These are phyloP conservation scores for Tolypeutes matacus DNA, from an alignment of 2,797 vertebrate genomes.

Conservation along the genomic window DNA sequence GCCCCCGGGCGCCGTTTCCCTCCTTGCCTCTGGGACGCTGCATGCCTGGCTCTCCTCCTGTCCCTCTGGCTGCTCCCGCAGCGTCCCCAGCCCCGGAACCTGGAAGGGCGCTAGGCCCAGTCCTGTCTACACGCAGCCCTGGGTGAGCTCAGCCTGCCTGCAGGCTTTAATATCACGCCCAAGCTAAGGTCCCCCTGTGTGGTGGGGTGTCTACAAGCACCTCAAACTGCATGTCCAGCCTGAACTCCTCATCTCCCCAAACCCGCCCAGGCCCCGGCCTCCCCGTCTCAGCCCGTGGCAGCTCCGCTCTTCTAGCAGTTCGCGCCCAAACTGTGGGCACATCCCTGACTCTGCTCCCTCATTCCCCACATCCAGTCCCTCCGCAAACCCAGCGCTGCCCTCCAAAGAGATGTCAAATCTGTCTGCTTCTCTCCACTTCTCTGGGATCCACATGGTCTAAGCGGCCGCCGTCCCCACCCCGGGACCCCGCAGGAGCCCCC, in stretches of 20 bases:
- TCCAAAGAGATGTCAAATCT: fast-evolving
- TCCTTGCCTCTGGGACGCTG: too few relatives aligned
- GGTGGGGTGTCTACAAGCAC: not conserved
- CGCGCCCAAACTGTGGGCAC: not conserved
- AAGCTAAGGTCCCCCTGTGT: too few relatives aligned
- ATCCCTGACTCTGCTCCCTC: not conserved
- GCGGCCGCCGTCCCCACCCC: too few relatives aligned
- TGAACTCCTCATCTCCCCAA: not conserved
- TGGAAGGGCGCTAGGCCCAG: fast-evolving
- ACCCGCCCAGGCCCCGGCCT: not conserved
- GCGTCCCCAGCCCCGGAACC: not conserved
- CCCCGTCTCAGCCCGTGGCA: not conserved
- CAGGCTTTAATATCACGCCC: too few relatives aligned
- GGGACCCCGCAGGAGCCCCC: too few relatives aligned
- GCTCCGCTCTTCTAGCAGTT: not conserved
- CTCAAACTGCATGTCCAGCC: not conserved
- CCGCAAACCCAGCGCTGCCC: not conserved
- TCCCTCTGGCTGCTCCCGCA: not conserved
- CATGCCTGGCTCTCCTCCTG: too few relatives aligned
- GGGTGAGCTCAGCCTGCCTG: fast-evolving
- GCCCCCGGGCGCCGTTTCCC: too few relatives aligned
- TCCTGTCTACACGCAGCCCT: not conserved
- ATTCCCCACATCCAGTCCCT: fast-evolving
- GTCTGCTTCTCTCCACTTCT: too few relatives aligned
- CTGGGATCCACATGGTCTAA: too few relatives aligned